Percentiles rank a stretch among this genome's conserved stretches.
phyloP scores from a whole-genome alignment of 2,113 vertebrate species.

The Vimba vimba region DNA sequence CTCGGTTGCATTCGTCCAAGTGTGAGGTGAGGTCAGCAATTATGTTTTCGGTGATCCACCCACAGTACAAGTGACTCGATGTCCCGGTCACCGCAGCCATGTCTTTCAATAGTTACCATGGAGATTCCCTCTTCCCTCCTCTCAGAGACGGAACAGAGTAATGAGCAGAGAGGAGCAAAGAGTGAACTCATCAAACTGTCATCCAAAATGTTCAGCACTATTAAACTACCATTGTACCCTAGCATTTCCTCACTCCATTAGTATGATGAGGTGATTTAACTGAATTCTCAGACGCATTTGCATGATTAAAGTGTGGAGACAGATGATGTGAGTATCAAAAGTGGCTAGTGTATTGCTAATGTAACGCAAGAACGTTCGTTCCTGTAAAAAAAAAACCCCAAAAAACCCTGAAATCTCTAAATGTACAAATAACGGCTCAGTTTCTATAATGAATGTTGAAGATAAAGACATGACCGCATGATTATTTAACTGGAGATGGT shows the following conservation, averaged over 20 bases:
- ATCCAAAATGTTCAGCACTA: constrained; percentile 31
- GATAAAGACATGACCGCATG: background rate
- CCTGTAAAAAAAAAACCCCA: background rate
- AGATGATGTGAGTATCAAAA: constrained; percentile 35
- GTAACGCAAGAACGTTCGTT: background rate
- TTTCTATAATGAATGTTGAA: background rate
- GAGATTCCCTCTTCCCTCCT: constrained; percentile 58
- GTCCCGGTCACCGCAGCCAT: constrained; percentile 57
- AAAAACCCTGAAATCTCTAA: background rate
- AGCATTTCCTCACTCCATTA: constrained; percentile 43
- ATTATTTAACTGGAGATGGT: background rate
- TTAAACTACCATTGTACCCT: constrained; percentile 40
- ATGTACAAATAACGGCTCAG: constrained; percentile 2
- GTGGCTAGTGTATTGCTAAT: constrained; percentile 23
- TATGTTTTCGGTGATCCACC: constrained; percentile 44
- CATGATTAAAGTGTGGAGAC: constrained; percentile 39
- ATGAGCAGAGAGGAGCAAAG: constrained; percentile 51
- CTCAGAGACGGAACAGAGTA: constrained; percentile 46
- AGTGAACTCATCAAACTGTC: constrained; percentile 54
- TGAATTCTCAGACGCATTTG: constrained; percentile 23
- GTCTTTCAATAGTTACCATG: constrained; percentile 76
- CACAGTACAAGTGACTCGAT: constrained; percentile 42
- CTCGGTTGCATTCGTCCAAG: background rate
- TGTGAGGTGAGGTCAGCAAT: constrained; percentile 47
- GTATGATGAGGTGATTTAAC: constrained; percentile 36